Conservation (phyloP, 2,113 vertebrate species). For the Leuciscus idus region DNA sequence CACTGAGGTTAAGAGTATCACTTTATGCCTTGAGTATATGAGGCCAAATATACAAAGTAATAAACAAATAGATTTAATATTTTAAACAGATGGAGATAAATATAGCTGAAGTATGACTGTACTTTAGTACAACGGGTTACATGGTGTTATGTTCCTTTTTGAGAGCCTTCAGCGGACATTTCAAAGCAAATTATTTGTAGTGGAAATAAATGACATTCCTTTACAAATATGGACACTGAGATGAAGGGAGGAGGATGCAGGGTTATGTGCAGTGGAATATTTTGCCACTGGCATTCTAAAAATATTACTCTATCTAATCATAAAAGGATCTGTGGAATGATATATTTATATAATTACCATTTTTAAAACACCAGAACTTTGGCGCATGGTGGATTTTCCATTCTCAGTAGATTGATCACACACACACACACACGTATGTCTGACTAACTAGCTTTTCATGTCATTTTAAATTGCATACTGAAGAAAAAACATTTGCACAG, state of each 20-base stretch:
- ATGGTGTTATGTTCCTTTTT: background rate
- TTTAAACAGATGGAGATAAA: background rate
- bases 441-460: too few relatives aligned
- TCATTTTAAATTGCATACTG: too few relatives aligned
- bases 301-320: conserved; percentile 32
- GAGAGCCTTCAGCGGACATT: background rate
- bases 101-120: conserved; percentile 34
- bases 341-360: background rate
- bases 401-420: background rate
- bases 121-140: conserved; percentile 21
- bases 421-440: background rate
- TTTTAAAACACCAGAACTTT: background rate
- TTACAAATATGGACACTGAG: conserved; percentile 43
- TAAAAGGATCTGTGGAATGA: conserved; percentile 20
- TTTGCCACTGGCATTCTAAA: conserved; percentile 33
- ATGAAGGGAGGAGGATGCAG: conserved; percentile 21
- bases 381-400: background rate
- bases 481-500: too few relatives aligned
- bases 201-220: conserved; percentile 51
- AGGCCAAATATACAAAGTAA: background rate
- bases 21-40: background rate
- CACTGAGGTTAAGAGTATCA: background rate
- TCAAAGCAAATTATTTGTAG: conserved; percentile 34
- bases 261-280: conserved; percentile 35
- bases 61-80: background rate